A percentile compares a stretch with the other conserved stretches of the same genome.
Conservation (phyloP, 2,113 vertebrate genomes). For the Taxidea taxus region DNA sequence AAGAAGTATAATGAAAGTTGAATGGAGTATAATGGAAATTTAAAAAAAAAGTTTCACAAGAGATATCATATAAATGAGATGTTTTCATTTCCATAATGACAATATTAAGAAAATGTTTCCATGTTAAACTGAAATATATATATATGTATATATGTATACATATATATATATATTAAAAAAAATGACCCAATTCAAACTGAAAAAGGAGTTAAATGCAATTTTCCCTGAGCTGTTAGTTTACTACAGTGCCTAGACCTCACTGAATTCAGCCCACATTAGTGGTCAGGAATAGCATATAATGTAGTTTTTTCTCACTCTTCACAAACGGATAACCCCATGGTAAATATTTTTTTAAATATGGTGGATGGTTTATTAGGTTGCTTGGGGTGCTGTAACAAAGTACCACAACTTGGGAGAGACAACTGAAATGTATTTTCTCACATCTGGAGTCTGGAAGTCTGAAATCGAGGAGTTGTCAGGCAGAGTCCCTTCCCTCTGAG, state of each 20-base stretch:
- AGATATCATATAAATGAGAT: not conserved
- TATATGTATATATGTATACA: no score
- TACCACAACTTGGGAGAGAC: not conserved
- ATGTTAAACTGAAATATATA: not conserved
- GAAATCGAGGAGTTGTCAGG: not conserved
- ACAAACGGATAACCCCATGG: not conserved
- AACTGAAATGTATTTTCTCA: not conserved
- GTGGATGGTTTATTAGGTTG: not conserved
- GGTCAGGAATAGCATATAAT: not conserved
- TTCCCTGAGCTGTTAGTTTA: not conserved
- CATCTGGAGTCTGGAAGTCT: not conserved
- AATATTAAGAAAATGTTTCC: not conserved
- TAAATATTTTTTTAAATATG: not conserved
- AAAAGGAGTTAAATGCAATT: not conserved
- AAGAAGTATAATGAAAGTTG: not conserved
- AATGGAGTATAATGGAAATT: not conserved
- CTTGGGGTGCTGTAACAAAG: not conserved
- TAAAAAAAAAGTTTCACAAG: not conserved
- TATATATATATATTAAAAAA: not conserved
- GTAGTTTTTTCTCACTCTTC: not conserved
- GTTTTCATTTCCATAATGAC: not conserved
- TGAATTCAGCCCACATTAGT: not conserved
- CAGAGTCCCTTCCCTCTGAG: not conserved
- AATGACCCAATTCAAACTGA: not conserved
- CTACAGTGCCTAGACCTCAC: rapidly evolving